A percentile compares a stretch with the other conserved stretches of the same genome.
phyloP scores from a whole-genome alignment of 2,888 invertebrate species.

The Lithodes maja region DNA sequence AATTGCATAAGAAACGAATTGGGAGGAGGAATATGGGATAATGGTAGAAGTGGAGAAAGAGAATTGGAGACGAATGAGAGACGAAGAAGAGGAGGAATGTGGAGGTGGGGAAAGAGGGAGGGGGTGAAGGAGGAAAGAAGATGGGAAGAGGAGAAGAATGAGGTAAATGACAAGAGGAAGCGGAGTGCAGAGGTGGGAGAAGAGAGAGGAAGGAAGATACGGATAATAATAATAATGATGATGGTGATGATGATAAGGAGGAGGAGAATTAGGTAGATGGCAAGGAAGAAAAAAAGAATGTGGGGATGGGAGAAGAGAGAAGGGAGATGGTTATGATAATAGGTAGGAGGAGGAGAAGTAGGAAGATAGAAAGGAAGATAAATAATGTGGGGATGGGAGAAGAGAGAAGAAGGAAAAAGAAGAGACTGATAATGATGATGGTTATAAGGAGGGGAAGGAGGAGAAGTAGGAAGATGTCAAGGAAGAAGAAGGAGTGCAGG shows the following conservation, averaged over 20 bases:
- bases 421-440: not conserved
- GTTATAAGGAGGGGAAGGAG: not conserved
- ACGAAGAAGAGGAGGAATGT: not conserved
- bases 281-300: not conserved
- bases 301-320: not conserved
- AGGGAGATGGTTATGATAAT: not conserved
- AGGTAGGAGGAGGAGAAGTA: not conserved
- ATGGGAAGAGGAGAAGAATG: not conserved
- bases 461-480: not conserved
- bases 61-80: not conserved
- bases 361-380: not conserved
- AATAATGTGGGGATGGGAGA: not conserved
- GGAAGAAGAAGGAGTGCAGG: not conserved
- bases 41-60: conserved; percentile 3
- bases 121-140: not conserved
- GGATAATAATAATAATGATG: not conserved
- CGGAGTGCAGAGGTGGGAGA: not conserved
- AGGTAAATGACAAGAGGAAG: not conserved
- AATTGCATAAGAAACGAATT: not conserved
- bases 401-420: not conserved
- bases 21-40: conserved; percentile 15
- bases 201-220: not conserved
- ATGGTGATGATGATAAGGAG: not conserved
- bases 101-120: not conserved
- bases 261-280: not conserved